Percentiles rank a stretch among this genome's conserved stretches.
phyloP scores from a whole-genome alignment of 37 sponge, comb jelly and placozoan species.

The Axinella damicornis region DNA sequence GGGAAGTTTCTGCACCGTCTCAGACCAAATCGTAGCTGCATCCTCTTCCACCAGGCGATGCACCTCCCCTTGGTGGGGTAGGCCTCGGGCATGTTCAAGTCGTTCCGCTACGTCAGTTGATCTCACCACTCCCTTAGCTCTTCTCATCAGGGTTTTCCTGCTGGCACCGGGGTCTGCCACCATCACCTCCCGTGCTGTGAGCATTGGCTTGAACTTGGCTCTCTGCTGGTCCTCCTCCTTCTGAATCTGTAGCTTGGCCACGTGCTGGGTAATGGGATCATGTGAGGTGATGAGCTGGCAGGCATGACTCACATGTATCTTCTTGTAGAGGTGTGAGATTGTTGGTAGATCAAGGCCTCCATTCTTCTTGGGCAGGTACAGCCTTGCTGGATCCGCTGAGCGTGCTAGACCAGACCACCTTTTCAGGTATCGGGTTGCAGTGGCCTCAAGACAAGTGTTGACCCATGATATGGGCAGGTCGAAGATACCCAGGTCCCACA shows the following conservation, averaged over 20 bases:
- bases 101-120: no score
- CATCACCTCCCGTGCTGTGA: background rate
- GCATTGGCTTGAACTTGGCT: background rate
- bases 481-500: background rate
- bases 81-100: no score
- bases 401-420: background rate
- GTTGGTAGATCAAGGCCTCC: background rate
- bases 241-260: background rate
- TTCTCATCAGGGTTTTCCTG: background rate
- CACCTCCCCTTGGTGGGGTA: no score
- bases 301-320: background rate
- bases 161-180: background rate
- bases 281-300: background rate
- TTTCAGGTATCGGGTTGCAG: conserved; percentile 1
- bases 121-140: no score
- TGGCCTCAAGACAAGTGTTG: background rate
- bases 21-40: conserved; percentile 6
- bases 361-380: background rate
- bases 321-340: background rate
- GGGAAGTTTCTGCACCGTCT: background rate
- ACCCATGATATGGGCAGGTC: background rate
- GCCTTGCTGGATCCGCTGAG: background rate
- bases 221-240: background rate
- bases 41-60: no score
- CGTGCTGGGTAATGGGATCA: background rate